Evolutionary conservation across 2,113 vertebrate species (phyloP).

Genomic region (Oncorhynchus gorbuscha): DNA sequence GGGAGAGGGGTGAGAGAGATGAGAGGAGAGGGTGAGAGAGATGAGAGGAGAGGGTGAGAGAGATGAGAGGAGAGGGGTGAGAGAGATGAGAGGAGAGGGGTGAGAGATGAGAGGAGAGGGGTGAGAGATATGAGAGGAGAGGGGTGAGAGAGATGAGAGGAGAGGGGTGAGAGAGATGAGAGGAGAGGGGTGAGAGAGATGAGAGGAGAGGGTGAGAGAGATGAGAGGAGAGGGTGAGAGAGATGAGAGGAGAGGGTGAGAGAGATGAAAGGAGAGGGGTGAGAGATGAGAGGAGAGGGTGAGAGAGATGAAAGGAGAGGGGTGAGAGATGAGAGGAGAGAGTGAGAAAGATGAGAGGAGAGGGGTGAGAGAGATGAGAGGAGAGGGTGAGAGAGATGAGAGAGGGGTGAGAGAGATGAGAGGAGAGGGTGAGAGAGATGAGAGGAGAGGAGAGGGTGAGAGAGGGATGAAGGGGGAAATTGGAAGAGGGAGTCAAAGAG

Average conservation of each 20-base stretch:
- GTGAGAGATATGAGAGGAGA: neutral
- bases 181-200: conserved; percentile 21
- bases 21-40: conserved; percentile 22
- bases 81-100: conserved; percentile 5
- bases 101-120: conserved; percentile 36
- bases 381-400: conserved; percentile 17
- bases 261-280: no score
- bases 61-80: conserved; percentile 28
- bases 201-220: conserved; percentile 18
- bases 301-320: conserved; percentile 2
- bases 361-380: conserved; percentile 27
- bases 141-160: conserved; percentile 27
- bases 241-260: conserved; percentile 22
- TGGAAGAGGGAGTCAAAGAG: conserved; percentile 67
- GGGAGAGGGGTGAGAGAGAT: conserved; percentile 44
- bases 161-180: conserved; percentile 18
- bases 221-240: conserved; percentile 17
- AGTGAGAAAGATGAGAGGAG: neutral
- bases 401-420: conserved; percentile 14
- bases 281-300: conserved; percentile 1
- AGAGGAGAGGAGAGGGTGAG: conserved; percentile 26
- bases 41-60: conserved; percentile 15
- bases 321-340: conserved; percentile 35
- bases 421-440: conserved; percentile 18
- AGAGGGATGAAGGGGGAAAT: conserved; percentile 30